These are phyloP conservation scores for Chaenogobius annularis DNA, from an alignment of 2,113 vertebrate species.

Conservation along the genomic window DNA sequence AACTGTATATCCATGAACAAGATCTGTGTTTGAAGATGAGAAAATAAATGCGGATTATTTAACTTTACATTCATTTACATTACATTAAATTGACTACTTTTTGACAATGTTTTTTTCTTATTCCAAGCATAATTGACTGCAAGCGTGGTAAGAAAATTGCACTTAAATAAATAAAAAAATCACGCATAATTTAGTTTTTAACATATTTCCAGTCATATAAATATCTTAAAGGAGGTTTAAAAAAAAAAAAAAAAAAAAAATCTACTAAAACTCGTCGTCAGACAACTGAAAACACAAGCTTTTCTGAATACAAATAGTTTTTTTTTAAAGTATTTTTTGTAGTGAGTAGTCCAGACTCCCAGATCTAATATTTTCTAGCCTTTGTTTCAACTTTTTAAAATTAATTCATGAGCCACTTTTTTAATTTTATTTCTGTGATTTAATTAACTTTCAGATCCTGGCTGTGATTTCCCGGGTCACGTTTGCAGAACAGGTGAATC, in stretches of 20 bases:
- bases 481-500: not conserved
- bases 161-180: not conserved
- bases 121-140: not conserved
- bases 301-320: not conserved
- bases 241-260: too few species aligned
- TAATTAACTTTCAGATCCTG: not conserved
- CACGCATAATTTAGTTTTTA: not conserved
- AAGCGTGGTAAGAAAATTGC: not conserved
- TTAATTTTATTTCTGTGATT: not conserved
- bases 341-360: too few species aligned
- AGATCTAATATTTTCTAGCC: too few species aligned
- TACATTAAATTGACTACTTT: too few species aligned
- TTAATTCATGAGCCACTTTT: not conserved
- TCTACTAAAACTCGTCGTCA: too few species aligned
- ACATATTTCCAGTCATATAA: not conserved
- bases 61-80: too few species aligned
- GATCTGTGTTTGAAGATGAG: too few species aligned
- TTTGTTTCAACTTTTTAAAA: not conserved
- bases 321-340: too few species aligned
- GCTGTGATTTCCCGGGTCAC: constrained; percentile 3
- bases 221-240: not conserved
- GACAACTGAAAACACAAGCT: not conserved
- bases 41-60: too few species aligned
- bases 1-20: too few species aligned
- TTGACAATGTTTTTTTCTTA: not conserved